Percentiles rank a stretch among this genome's conserved stretches.
These are phyloP conservation scores for Chloromyia formosa DNA, from an alignment of 2,888 invertebrate species.

Conservation along the genomic window DNA sequence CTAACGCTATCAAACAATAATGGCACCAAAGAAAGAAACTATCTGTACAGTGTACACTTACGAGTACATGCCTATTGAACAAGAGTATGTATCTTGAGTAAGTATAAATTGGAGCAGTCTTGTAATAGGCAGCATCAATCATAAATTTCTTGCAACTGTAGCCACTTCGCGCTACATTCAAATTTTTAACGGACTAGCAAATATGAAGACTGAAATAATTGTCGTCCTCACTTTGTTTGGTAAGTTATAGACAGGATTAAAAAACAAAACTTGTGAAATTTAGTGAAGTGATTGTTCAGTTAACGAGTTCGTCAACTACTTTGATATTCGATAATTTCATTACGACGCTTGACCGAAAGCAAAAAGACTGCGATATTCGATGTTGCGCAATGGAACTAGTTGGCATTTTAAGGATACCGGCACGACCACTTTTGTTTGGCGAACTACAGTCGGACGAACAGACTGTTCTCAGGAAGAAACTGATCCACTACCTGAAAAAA, in stretches of 20 bases:
- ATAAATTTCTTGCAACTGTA: neutral
- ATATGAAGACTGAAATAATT: conserved; percentile 18
- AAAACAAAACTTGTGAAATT: neutral
- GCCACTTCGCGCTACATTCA: conserved; percentile 21
- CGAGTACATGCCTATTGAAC: neutral
- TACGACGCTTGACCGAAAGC: too few species aligned
- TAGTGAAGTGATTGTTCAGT: too few species aligned
- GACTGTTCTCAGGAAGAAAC: too few species aligned
- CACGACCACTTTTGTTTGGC: too few species aligned
- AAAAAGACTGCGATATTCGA: too few species aligned
- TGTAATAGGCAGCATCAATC: conserved; percentile 13
- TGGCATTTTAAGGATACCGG: too few species aligned
- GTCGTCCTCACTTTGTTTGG: conserved; percentile 25
- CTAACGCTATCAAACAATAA: neutral
- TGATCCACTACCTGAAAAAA: too few species aligned
- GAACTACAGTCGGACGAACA: too few species aligned
- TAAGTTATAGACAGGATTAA: neutral
- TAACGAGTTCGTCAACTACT: too few species aligned
- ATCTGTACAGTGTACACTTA: neutral
- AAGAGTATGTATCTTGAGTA: neutral
- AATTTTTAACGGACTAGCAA: neutral
- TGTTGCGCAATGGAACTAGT: too few species aligned
- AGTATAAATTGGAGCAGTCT: conserved; percentile 35
- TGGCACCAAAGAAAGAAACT: neutral
- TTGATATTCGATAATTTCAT: too few species aligned